Conservation (phyloP, 2,888 invertebrate species). For the Pammene aurita region DNA sequence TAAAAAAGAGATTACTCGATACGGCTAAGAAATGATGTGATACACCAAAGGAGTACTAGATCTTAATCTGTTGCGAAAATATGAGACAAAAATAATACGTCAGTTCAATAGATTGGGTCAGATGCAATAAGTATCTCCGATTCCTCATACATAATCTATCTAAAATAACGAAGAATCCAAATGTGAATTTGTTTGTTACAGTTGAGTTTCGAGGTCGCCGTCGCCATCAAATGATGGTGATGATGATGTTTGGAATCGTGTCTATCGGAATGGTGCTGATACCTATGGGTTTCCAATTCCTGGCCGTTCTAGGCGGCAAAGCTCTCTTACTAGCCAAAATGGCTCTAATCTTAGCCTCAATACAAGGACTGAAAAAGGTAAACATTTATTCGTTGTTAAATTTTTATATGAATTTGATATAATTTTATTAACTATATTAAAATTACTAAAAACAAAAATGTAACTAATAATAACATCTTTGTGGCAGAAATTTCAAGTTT, state of each 20-base stretch:
- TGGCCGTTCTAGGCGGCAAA: slow-evolving; percentile 92
- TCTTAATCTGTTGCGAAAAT: too few species aligned
- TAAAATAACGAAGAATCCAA: too few species aligned
- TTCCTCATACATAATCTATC: too few species aligned
- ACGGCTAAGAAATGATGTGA: too few species aligned
- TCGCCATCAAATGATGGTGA: slow-evolving; percentile 87
- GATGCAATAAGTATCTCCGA: too few species aligned
- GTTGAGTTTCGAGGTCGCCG: slow-evolving; percentile 82
- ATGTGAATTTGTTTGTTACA: slow-evolving; percentile 48
- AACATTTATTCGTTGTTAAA: slow-evolving; percentile 39
- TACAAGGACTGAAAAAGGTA: slow-evolving; percentile 91
- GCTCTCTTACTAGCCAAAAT: slow-evolving; percentile 91
- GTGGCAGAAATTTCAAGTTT: background rate
- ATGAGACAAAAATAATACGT: too few species aligned
- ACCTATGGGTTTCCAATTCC: slow-evolving; percentile 93
- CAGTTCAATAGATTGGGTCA: too few species aligned
- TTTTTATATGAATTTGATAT: background rate
- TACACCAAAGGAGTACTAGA: too few species aligned
- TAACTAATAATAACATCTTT: background rate
- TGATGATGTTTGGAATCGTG: slow-evolving; percentile 91
- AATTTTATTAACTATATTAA: background rate
- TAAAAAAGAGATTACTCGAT: too few species aligned
- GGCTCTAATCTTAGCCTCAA: slow-evolving; percentile 90
- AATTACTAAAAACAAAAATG: background rate
- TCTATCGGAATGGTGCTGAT: slow-evolving; percentile 89